Base-by-base conservation (phyloP, 2,797 vertebrate genomes). In the Petrocephalus schoutedeni region DNA sequence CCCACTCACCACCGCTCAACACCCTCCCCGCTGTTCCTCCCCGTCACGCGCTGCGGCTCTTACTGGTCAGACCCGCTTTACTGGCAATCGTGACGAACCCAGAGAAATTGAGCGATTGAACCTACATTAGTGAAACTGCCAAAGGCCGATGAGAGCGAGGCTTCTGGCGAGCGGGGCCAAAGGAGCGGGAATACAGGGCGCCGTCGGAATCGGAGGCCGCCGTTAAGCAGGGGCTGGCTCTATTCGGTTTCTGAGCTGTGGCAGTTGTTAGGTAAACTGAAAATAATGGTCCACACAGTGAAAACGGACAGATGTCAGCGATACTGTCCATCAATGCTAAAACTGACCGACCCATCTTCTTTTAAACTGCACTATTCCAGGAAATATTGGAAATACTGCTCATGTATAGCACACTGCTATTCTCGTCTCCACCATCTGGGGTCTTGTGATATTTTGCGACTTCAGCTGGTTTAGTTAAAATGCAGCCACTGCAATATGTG, bases 401-500 rank as follows among this genome's bases (percentile, higher is more conserved):
- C 58, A 32, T 86, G 2, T 84, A 53, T 28, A 84, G 57, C 80
- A 45, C 59, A 23, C 23, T 19, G 82, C 80, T 88, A 54, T 71
- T 28, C 45, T 61, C 23, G 32, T 71, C 82, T 36, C 28, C n/a
- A 19, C 9, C 49, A 67, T 87, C 61, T 56, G 59, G 84, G 82
- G 82, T 71, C 87, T 85, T 21, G 32, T 28, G 80, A 67, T 53
- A 71, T 85, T 64, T 32, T 54, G 87, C 32, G 19, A 56, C 49
- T 71, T 54, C 87, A 21, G 59, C 49, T 64, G 45, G 10, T 23
- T 83, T 3, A 36, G 23, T 80, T 88, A 85, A 88, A 88, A 85
- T 88, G 82, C 87, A 85, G 77, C 16, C 87, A 16, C 87, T 88
- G 82, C 87, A 71, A 88, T 85, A 71, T 56, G 59, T 53, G 59